Conservation (phyloP, 2,888 invertebrate genomes). For the Oscheius onirici region DNA sequence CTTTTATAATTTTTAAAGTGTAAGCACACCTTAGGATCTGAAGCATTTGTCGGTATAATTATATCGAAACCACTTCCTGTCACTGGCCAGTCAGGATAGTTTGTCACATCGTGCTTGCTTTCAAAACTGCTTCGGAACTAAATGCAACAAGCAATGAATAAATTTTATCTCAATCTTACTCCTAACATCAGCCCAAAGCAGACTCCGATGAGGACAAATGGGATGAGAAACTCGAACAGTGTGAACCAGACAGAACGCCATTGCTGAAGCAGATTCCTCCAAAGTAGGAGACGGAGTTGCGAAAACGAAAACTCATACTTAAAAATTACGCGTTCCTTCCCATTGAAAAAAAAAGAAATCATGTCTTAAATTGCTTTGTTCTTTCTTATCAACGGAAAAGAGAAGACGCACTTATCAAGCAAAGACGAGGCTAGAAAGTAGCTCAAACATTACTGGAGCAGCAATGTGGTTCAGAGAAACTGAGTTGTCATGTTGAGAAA, state of each 20-base stretch:
- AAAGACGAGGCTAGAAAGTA: too few species aligned
- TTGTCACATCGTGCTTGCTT: constrained; percentile 39
- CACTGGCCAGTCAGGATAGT: constrained; percentile 52
- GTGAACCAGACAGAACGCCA: constrained; percentile 58
- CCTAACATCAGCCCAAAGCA: constrained; percentile 63
- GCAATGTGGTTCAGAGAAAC: too few species aligned
- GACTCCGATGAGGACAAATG: constrained; percentile 60
- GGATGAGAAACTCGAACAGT: constrained; percentile 58
- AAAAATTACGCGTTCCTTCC: too few species aligned
- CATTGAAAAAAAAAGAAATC: neutral
- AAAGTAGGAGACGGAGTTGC: constrained; percentile 63
- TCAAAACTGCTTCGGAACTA: constrained; percentile 59
- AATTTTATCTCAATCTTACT: constrained; percentile 33
- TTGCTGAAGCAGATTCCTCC: constrained; percentile 64
- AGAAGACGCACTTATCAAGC: neutral
- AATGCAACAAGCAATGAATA: constrained; percentile 23
- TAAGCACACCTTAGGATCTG: neutral
- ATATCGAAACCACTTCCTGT: constrained; percentile 56
- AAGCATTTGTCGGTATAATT: constrained; percentile 43
- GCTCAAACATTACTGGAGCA: too few species aligned
- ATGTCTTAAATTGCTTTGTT: neutral
- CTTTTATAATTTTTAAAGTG: too few species aligned
- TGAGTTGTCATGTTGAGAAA: too few species aligned
- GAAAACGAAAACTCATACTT: too few species aligned
- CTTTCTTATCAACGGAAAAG: neutral